phyloP scores from a whole-genome alignment of 2,888 invertebrate genomes.

The Hartigia nigra region DNA sequence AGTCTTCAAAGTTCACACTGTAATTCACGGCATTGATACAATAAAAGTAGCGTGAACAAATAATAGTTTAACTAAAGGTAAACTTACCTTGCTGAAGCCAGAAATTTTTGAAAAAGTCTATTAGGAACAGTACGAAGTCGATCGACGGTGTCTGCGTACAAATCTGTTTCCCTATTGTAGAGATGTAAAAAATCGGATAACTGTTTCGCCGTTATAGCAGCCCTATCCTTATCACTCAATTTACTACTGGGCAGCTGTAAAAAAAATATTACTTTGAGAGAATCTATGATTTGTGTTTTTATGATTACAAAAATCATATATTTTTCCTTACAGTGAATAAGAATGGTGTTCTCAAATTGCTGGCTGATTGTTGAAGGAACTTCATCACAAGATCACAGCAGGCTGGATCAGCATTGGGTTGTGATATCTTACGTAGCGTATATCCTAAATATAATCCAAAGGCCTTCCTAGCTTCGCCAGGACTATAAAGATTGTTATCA shows the following conservation, averaged over 20 bases:
- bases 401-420: constrained; percentile 63
- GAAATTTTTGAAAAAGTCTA: constrained; percentile 71
- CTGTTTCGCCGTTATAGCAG: constrained; percentile 86
- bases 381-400: constrained; percentile 76
- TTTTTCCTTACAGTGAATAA: constrained; percentile 68
- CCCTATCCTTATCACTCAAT: constrained; percentile 82
- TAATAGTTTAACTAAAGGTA: background rate
- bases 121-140: constrained; percentile 71
- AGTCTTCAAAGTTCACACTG: background rate
- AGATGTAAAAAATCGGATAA: constrained; percentile 86
- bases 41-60: background rate
- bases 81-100: constrained; percentile 71
- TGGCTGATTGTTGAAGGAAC: constrained; percentile 80
- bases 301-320: constrained; percentile 3
- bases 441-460: constrained; percentile 83
- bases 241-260: constrained; percentile 76
- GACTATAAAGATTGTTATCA: constrained; percentile 42
- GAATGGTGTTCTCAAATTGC: constrained; percentile 78
- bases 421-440: constrained; percentile 76
- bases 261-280: constrained; percentile 15
- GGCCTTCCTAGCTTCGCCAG: constrained; percentile 78
- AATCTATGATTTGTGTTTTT: background rate
- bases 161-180: constrained; percentile 85
- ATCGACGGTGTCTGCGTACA: constrained; percentile 79
- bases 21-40: background rate